Evolutionary conservation across 2,888 invertebrate genomes (phyloP).

Genomic region (Pocota personata): DNA sequence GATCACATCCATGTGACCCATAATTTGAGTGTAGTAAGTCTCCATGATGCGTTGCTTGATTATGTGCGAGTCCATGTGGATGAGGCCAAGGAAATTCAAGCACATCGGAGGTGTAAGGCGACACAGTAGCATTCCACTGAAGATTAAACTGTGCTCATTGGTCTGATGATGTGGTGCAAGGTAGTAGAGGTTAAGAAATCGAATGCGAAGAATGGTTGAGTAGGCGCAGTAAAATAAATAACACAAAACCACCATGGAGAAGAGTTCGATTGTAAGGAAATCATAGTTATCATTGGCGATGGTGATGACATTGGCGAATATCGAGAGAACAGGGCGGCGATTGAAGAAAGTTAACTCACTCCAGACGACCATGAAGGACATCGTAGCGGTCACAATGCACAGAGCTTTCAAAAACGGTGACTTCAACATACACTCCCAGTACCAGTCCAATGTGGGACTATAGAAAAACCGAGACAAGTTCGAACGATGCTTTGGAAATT

Average conservation of each 20-base stretch:
- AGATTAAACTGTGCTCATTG: conserved; percentile 98
- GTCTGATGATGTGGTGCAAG: conserved; percentile 99
- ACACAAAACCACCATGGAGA: conserved; percentile 95
- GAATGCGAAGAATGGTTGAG: conserved; percentile 98
- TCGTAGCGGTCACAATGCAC: conserved; percentile 88
- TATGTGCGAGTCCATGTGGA: conserved; percentile 98
- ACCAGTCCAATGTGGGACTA: conserved; percentile 93
- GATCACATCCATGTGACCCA: conserved; percentile 99
- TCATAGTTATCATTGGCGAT: conserved; percentile 92
- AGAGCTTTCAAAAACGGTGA: conserved; percentile 90
- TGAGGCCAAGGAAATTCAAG: conserved; percentile 97
- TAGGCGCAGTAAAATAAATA: conserved; percentile 99
- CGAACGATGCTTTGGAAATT: conserved; percentile 87
- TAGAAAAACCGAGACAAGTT: conserved; percentile 86
- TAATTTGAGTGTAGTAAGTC: conserved; percentile 98
- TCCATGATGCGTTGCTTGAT: conserved; percentile 90
- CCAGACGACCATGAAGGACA: conserved; percentile 98
- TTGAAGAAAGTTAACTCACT: conserved; percentile 99
- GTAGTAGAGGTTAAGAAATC: conserved; percentile 97
- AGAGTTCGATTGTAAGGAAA: conserved; percentile 96
- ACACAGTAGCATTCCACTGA: conserved; percentile 99
- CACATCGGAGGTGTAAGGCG: conserved; percentile 99
- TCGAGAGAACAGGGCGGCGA: conserved; percentile 94
- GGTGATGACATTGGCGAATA: conserved; percentile 97
- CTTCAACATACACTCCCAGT: conserved; percentile 94